A percentile compares a stretch with the other conserved stretches of the same genome.
Evolutionary conservation across 2,113 vertebrate genomes (phyloP).

Genomic region (Takifugu flavidus): DNA sequence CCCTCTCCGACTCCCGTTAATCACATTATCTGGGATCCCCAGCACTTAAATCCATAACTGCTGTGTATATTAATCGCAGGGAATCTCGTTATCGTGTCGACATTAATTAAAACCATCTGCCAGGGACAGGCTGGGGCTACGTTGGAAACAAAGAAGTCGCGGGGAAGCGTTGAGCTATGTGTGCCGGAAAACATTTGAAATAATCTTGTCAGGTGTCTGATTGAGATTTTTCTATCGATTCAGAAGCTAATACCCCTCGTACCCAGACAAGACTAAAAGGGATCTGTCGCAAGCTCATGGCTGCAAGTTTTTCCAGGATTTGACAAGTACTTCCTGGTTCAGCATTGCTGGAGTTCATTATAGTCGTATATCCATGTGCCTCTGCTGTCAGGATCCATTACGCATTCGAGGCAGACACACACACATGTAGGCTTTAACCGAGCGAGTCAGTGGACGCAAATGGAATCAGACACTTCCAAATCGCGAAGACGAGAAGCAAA

Average conservation of each 20-base stretch:
- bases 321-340: conserved; percentile 65
- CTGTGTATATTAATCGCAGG: conserved; percentile 73
- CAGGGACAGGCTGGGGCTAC: conserved; percentile 40
- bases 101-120: conserved; percentile 79
- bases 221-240: conserved; percentile 33
- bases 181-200: conserved; percentile 21
- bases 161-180: conserved; percentile 31
- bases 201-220: conserved; percentile 33
- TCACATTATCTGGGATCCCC: conserved; percentile 74
- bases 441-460: conserved; percentile 27
- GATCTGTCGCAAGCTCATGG: conserved; percentile 27
- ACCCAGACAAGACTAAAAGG: conserved; percentile 18
- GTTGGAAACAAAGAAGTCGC: conserved; percentile 10
- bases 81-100: conserved; percentile 77
- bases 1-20: conserved; percentile 66
- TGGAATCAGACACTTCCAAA: conserved; percentile 43
- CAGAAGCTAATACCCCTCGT: too few species aligned
- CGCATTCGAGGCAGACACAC: conserved; percentile 30
- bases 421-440: conserved; percentile 53
- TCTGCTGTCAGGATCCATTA: conserved; percentile 59
- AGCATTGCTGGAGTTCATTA: conserved; percentile 64
- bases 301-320: conserved; percentile 44
- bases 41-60: conserved; percentile 78
- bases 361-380: conserved; percentile 64
- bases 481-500: conserved; percentile 6